Evolutionary conservation across 2,113 vertebrate genomes (phyloP).

Genomic region (Todiramphus saurophagus): DNA sequence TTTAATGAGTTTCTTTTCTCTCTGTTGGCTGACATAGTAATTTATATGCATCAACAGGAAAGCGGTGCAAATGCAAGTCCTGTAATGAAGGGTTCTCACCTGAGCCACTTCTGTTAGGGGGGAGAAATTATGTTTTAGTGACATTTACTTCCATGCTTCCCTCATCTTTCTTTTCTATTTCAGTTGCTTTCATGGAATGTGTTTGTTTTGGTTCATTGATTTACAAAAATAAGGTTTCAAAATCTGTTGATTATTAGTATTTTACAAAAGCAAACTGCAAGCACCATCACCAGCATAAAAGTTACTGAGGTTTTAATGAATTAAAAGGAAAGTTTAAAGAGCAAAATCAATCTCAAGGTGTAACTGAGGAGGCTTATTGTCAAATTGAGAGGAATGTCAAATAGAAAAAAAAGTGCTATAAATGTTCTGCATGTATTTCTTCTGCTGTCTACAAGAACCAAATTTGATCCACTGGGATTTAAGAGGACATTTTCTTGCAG

Average conservation of each 20-base stretch:
- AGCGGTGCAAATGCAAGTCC: not conserved
- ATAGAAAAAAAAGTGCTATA: not conserved
- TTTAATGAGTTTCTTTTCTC: not conserved
- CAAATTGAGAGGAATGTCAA: not conserved
- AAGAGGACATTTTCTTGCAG: not conserved
- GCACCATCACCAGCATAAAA: not conserved
- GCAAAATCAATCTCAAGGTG: not conserved
- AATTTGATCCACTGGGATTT: not conserved
- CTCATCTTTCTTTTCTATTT: not conserved
- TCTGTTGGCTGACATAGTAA: not conserved
- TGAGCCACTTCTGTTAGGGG: not conserved
- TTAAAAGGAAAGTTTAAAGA: not conserved
- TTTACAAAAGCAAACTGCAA: constrained; percentile 7
- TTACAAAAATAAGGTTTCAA: not conserved
- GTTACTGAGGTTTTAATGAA: not conserved
- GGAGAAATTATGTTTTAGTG: not conserved
- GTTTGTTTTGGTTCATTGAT: not conserved
- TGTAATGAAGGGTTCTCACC: not conserved
- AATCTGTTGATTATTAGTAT: not conserved
- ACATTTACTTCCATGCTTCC: not conserved
- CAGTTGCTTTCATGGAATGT: not conserved
- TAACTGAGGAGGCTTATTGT: not conserved
- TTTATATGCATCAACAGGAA: not conserved
- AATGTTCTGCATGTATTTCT: not conserved
- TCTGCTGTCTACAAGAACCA: not conserved